Conservation (phyloP, 2,888 invertebrate species). For the Thera britannica region DNA sequence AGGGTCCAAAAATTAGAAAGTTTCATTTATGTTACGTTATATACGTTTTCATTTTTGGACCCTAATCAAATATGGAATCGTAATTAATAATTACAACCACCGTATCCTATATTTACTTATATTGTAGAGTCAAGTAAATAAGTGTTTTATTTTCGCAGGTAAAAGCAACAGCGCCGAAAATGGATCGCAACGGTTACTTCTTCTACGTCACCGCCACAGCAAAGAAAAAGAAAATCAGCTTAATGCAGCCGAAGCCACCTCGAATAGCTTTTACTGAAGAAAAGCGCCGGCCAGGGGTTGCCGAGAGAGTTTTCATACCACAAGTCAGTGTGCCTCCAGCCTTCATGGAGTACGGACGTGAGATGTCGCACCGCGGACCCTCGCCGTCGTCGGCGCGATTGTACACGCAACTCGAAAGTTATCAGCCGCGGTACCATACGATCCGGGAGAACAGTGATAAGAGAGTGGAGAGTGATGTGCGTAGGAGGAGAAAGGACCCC, state of each 20-base stretch:
- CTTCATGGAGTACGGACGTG: conserved; percentile 66
- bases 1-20: no score
- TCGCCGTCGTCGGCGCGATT: conserved; percentile 76
- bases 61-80: no score
- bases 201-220: conserved; percentile 79
- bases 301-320: conserved; percentile 59
- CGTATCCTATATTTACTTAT: neutral
- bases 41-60: no score
- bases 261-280: conserved; percentile 76
- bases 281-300: conserved; percentile 72
- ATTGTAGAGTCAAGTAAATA: neutral
- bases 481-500: conserved; percentile 68
- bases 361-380: conserved; percentile 69
- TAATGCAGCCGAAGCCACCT: conserved; percentile 80
- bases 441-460: conserved; percentile 79
- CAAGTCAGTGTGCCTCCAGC: conserved; percentile 66
- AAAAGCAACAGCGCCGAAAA: conserved; percentile 77
- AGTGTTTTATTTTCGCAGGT: conserved; percentile 59
- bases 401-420: conserved; percentile 80
- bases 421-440: conserved; percentile 80
- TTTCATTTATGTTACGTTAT: no score
- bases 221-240: conserved; percentile 82
- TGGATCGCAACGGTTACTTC: conserved; percentile 82
- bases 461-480: conserved; percentile 78
- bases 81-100: no score